These are phyloP conservation scores for Cataglyphis livida DNA, from an alignment of 2,888 invertebrate species.

Conservation along the genomic window DNA sequence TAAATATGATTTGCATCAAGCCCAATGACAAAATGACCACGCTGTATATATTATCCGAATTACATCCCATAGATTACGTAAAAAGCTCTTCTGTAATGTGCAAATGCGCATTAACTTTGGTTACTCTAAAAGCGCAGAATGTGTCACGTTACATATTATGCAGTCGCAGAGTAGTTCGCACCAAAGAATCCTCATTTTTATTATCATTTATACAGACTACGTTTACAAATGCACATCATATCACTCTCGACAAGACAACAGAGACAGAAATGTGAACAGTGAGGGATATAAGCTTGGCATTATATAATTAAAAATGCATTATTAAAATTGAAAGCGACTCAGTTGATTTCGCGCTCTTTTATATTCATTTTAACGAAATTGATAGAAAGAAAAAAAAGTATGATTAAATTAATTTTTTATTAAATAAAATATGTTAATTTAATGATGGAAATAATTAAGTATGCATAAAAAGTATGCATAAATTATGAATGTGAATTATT, in stretches of 20 bases:
- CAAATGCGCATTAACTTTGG: slow-evolving; percentile 27
- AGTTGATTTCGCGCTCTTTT: not conserved
- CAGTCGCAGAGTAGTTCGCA: slow-evolving; percentile 4
- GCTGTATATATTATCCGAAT: slow-evolving; percentile 48
- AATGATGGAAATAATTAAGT: not conserved
- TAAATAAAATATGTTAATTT: not conserved
- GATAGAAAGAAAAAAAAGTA: not conserved
- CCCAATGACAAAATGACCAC: slow-evolving; percentile 26
- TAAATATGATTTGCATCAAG: slow-evolving; percentile 22
- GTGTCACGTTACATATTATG: slow-evolving; percentile 38
- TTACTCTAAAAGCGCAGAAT: slow-evolving; percentile 28
- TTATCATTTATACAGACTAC: slow-evolving; percentile 42
- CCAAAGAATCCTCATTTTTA: slow-evolving; percentile 45
- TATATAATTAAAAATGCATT: slow-evolving; percentile 38
- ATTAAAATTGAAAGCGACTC: slow-evolving; percentile 20
- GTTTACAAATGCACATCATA: slow-evolving; percentile 5
- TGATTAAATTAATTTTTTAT: slow-evolving; percentile 19
- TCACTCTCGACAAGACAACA: slow-evolving; percentile 13
- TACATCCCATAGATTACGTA: slow-evolving; percentile 20
- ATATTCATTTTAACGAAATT: not conserved
- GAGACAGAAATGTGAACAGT: not conserved
- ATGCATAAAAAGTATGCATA: not conserved
- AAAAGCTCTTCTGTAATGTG: slow-evolving; percentile 47
- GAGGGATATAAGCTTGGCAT: slow-evolving; percentile 24
- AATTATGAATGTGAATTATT: not conserved